Evolutionary conservation across 2,797 vertebrate species (phyloP).

Genomic region (Muraenolepis orangiensis): DNA sequence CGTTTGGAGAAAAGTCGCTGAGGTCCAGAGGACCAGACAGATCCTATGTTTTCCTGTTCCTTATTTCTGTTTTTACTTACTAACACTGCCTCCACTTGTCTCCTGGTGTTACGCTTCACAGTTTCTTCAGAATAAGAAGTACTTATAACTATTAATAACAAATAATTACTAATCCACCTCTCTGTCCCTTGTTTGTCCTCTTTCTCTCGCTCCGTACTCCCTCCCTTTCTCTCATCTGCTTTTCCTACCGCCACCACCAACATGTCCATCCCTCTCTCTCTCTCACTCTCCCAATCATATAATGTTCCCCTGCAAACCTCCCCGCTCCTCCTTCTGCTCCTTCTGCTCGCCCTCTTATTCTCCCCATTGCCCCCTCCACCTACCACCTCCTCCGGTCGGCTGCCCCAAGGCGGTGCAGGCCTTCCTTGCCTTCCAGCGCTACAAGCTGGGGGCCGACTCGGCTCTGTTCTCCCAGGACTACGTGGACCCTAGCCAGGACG

Average conservation of each 20-base stretch:
- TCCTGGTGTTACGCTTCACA: constrained; percentile 28
- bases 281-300: not conserved
- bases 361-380: not conserved
- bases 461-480: constrained; percentile 97
- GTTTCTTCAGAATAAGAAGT: no score
- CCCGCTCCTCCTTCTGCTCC: constrained; percentile 25
- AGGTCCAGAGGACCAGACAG: not conserved
- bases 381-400: not conserved
- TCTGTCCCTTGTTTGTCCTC: constrained; percentile 24
- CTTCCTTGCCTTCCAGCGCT: constrained; percentile 89
- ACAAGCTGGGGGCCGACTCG: constrained; percentile 91
- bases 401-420: constrained; percentile 84
- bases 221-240: constrained; percentile 19
- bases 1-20: not conserved
- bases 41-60: not conserved
- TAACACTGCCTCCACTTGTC: constrained; percentile 20
- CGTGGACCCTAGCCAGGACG: constrained; percentile 94
- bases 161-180: constrained; percentile 47
- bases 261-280: constrained; percentile 23
- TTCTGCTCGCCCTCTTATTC: constrained; percentile 16
- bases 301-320: not conserved
- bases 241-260: not conserved
- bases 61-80: not conserved
- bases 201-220: constrained; percentile 2
- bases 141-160: no score